phyloP scores from a whole-genome alignment of 2,797 vertebrate species.

The Falco berigora region DNA sequence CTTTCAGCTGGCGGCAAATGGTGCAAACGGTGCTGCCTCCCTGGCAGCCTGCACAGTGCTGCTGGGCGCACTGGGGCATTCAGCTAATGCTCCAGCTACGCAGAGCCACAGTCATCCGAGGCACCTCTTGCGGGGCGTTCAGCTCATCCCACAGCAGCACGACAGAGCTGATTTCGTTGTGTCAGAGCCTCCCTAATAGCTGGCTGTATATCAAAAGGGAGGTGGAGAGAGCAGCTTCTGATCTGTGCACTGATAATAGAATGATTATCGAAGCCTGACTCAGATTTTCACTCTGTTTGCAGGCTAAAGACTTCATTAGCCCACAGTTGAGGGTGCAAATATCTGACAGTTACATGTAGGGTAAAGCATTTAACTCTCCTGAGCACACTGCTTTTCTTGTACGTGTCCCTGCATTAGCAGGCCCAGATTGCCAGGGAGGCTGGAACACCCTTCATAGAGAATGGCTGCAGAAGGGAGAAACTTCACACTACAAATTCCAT shows the following conservation, averaged over 20 bases:
- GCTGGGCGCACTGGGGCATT: neutral
- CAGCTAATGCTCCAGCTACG: neutral
- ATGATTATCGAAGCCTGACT: neutral
- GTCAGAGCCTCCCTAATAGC: neutral
- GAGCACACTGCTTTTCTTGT: neutral
- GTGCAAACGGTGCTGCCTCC: neutral
- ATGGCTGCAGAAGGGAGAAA: neutral
- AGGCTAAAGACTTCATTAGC: neutral
- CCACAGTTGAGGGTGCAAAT: neutral
- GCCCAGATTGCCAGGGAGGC: neutral
- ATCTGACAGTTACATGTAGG: neutral
- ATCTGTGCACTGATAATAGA: neutral
- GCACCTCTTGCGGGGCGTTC: neutral
- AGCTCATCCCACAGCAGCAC: neutral
- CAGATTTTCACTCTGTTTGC: neutral
- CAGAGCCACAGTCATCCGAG: neutral
- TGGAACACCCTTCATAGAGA: neutral
- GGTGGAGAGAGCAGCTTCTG: neutral
- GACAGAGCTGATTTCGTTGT: neutral
- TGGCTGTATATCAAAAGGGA: neutral
- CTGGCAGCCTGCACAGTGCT: neutral
- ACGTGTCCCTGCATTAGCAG: neutral
- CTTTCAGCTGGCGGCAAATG: neutral
- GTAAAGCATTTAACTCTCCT: neutral
- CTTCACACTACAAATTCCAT: neutral